Evolutionary conservation across 2,113 vertebrate genomes (phyloP).

Genomic region (Opisthocomus hoazin): DNA sequence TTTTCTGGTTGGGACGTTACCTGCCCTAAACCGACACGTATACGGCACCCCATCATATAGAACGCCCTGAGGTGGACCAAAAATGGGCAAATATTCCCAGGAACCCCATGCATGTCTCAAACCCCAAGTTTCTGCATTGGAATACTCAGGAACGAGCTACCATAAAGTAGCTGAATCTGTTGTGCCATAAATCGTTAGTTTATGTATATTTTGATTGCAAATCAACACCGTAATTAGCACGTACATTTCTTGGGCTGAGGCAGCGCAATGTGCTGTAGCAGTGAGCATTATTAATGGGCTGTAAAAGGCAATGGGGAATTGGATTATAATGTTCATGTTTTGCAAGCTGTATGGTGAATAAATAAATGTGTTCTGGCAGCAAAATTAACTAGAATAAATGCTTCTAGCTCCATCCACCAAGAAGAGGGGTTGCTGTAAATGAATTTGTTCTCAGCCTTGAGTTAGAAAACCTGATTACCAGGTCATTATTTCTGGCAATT

Average conservation of each 20-base stretch:
- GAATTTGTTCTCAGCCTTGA: background rate
- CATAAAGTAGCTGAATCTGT: background rate
- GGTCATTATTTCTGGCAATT: slow-evolving; percentile 37
- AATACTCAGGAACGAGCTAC: background rate
- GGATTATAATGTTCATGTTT: slow-evolving; percentile 30
- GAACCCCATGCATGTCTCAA: fast-evolving
- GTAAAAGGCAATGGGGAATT: slow-evolving; percentile 40
- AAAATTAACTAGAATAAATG: slow-evolving; percentile 31
- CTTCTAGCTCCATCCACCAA: background rate
- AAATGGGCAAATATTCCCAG: background rate
- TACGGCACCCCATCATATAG: no score
- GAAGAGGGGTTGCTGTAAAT: background rate
- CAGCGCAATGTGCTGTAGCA: background rate
- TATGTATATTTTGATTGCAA: background rate
- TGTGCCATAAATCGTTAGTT: background rate
- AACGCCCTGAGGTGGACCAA: background rate
- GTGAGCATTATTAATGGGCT: slow-evolving; percentile 1
- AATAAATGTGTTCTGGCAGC: slow-evolving; percentile 30
- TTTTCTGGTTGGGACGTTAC: background rate
- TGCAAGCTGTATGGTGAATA: slow-evolving; percentile 34
- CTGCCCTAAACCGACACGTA: background rate
- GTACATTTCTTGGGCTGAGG: background rate
- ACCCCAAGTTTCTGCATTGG: background rate
- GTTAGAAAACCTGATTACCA: background rate
- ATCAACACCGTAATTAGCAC: background rate